Evolutionary conservation across 2,797 vertebrate genomes (phyloP).

Genomic region (Podargus strigoides): DNA sequence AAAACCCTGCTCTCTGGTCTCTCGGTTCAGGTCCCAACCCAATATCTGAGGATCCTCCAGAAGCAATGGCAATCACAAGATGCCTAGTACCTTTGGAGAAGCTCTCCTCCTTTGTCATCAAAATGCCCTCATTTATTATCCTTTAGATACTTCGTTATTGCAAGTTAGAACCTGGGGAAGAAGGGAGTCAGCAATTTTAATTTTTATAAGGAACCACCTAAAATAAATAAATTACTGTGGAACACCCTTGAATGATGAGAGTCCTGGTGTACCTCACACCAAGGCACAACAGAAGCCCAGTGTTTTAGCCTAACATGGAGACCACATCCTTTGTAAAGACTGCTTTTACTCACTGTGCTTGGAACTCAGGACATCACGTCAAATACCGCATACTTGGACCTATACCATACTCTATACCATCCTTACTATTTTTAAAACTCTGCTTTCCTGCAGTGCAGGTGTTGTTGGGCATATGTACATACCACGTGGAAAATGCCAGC

Average conservation of each 20-base stretch:
- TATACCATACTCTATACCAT: fast-evolving
- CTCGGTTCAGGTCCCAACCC: neutral
- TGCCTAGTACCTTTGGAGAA: neutral
- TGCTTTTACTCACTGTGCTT: neutral
- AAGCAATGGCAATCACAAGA: neutral
- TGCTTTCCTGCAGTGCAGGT: neutral
- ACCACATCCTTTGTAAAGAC: neutral
- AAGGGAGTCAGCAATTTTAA: neutral
- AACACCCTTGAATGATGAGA: neutral
- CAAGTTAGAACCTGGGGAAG: neutral
- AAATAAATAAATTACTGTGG: neutral
- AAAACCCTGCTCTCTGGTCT: neutral
- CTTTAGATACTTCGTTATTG: neutral
- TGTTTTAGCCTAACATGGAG: neutral
- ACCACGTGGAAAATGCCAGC: slow-evolving; percentile 81
- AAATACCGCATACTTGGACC: fast-evolving
- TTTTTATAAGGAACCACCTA: neutral
- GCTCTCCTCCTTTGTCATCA: neutral
- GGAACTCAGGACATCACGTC: neutral
- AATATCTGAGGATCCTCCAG: neutral
- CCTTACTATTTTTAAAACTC: neutral
- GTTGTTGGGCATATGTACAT: slow-evolving; percentile 17
- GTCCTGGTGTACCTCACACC: neutral
- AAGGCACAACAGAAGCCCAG: neutral
- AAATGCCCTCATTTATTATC: neutral